phyloP scores from a whole-genome alignment of 1,140 invertebrate genomes.

The Ectropis grisescens region DNA sequence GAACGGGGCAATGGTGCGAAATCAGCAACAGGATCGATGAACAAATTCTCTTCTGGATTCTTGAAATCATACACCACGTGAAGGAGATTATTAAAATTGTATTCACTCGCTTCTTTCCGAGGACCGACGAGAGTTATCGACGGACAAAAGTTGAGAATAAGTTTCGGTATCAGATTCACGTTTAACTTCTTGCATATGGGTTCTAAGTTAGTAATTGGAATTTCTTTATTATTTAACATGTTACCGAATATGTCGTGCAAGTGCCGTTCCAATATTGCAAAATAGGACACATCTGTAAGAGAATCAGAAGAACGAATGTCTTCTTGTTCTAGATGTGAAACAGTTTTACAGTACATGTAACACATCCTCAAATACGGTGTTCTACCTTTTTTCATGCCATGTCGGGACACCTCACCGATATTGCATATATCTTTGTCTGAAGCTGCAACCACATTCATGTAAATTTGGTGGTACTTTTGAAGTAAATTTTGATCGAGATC shows the following conservation, averaged over 20 bases:
- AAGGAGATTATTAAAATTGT: slow-evolving; percentile 51
- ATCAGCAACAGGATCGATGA: slow-evolving; percentile 38
- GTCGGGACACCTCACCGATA: slow-evolving; percentile 40
- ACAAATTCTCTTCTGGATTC: slow-evolving; percentile 53
- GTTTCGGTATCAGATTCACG: slow-evolving; percentile 61
- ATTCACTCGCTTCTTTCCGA: slow-evolving; percentile 37
- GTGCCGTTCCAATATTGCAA: slow-evolving; percentile 46
- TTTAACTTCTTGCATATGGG: slow-evolving; percentile 63
- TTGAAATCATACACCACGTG: slow-evolving; percentile 55
- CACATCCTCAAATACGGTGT: slow-evolving; percentile 57
- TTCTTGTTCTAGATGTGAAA: slow-evolving; percentile 48
- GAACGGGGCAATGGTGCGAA: slow-evolving; percentile 44
- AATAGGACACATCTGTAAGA: slow-evolving; percentile 31
- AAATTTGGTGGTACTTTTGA: slow-evolving; percentile 59
- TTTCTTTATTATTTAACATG: slow-evolving; percentile 59
- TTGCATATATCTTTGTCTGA: slow-evolving; percentile 61
- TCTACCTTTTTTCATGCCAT: slow-evolving; percentile 43
- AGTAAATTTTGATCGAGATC: slow-evolving; percentile 37
- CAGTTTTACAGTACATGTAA: slow-evolving; percentile 59
- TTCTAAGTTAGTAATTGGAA: slow-evolving; percentile 52
- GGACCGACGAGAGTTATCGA: slow-evolving; percentile 41
- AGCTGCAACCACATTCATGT: slow-evolving; percentile 57
- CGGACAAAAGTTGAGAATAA: slow-evolving; percentile 64
- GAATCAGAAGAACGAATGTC: slow-evolving; percentile 23
- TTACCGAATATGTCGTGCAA: slow-evolving; percentile 61